Conservation (phyloP, 2,113 vertebrate species). For the Rhineura floridana region DNA sequence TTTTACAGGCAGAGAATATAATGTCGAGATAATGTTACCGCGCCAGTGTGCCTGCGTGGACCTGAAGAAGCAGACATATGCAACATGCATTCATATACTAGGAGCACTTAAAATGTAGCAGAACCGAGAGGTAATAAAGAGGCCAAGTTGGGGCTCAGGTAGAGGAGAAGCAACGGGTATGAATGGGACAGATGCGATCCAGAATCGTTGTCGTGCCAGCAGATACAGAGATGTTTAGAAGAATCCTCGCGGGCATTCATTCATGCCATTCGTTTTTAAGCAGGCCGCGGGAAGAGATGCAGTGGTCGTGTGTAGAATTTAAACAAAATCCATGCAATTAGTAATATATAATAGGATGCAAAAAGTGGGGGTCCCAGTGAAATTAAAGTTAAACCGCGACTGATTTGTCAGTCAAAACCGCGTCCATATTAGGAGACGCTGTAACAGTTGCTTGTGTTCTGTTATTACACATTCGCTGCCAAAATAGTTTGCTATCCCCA, state of each 20-base stretch:
- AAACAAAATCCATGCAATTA: neutral
- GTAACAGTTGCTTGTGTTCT: neutral
- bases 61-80: neutral
- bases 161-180: neutral
- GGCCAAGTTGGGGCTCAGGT: no score
- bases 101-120: no score
- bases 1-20: neutral
- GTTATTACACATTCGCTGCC: neutral
- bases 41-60: no score
- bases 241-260: neutral
- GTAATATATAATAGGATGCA: neutral
- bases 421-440: accelerated
- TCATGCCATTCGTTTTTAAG: neutral
- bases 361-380: neutral
- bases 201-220: no score
- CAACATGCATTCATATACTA: neutral
- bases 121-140: neutral
- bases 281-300: neutral
- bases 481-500: neutral
- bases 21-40: neutral
- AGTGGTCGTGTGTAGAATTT: neutral
- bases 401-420: neutral
- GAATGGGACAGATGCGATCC: no score
- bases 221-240: neutral
- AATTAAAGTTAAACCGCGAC: neutral